phyloP scores from a whole-genome alignment of 1,140 invertebrate species.

The Babylonia areolata region DNA sequence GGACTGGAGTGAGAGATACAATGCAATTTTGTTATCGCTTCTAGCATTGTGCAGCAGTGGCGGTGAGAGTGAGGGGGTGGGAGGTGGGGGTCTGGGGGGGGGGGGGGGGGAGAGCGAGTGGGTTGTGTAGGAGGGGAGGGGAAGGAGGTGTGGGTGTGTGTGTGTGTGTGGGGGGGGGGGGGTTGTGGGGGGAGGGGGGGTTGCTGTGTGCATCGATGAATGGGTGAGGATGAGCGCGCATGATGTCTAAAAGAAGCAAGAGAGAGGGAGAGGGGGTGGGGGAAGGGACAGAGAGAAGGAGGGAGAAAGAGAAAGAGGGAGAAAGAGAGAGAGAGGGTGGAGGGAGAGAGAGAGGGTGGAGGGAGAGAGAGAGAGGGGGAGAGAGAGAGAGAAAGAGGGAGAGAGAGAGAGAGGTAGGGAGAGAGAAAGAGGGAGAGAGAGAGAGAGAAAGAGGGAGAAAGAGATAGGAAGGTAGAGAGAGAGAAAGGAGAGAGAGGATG shows the following conservation, averaged over 20 bases:
- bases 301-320: neutral
- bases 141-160: no score
- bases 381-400: no score
- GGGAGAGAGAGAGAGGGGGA: no score
- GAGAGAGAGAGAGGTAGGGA: neutral
- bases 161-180: no score
- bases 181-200: no score
- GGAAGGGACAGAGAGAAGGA: neutral
- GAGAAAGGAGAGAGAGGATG: neutral
- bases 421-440: constrained; percentile 18
- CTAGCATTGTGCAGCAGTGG: constrained; percentile 18
- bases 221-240: no score
- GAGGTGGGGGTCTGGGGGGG: no score
- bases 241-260: neutral
- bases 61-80: neutral
- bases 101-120: constrained; percentile 54
- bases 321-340: neutral
- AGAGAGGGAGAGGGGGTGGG: neutral
- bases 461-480: neutral
- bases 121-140: neutral
- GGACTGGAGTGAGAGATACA: constrained; percentile 51
- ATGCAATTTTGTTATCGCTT: constrained; percentile 42
- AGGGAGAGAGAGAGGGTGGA: no score
- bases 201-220: neutral
- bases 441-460: neutral